These are phyloP conservation scores for Isoperla grammatica DNA, from an alignment of 2,888 invertebrate species.

Conservation along the genomic window DNA sequence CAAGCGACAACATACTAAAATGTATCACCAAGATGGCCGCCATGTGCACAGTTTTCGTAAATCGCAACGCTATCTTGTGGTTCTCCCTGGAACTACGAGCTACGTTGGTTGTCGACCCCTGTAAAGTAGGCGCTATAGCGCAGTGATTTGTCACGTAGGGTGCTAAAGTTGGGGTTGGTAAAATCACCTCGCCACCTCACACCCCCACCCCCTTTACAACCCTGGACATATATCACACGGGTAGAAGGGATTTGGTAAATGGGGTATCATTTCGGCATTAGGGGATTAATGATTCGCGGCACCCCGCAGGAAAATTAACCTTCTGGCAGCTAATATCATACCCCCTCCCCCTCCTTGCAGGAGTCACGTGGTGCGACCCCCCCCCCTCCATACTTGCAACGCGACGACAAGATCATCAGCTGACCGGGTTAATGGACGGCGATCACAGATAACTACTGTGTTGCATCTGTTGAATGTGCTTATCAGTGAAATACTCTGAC, in stretches of 20 bases:
- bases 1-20: no score
- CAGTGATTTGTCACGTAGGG: constrained; percentile 30
- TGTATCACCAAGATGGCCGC: no score
- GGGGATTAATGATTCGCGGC: constrained; percentile 31
- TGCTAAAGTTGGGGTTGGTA: constrained; percentile 20
- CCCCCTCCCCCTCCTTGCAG: not conserved
- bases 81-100: no score
- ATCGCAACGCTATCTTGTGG: no score
- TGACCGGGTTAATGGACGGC: no score
- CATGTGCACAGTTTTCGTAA: no score
- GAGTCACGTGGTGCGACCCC: no score
- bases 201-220: constrained; percentile 6
- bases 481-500: no score
- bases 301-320: constrained; percentile 30
- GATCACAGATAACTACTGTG: no score
- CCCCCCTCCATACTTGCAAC: not conserved
- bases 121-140: constrained; percentile 7
- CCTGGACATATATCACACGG: constrained; percentile 24
- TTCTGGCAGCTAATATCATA: constrained; percentile 12
- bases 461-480: no score
- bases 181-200: constrained; percentile 12
- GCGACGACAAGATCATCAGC: not conserved
- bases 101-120: constrained; percentile 2
- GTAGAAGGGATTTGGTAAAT: constrained; percentile 41
- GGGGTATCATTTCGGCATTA: constrained; percentile 39